Conservation (phyloP, 2,113 vertebrate genomes). For the Coregonus clupeaformis region DNA sequence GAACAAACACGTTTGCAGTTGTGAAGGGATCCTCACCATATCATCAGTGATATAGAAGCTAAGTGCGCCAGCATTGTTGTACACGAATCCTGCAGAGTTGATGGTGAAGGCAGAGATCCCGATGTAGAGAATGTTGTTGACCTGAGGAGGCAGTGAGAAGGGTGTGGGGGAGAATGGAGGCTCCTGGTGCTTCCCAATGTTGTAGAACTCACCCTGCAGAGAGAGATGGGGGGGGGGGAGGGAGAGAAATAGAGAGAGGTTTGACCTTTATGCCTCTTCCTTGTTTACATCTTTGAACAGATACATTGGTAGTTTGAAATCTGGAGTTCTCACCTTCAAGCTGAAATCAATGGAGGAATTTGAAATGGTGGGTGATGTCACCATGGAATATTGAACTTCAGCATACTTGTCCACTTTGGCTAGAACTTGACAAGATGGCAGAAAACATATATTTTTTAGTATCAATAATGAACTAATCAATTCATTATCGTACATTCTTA, state of each 20-base stretch:
- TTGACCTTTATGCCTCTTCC: too few species aligned
- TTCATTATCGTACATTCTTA: neutral
- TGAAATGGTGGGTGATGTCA: conserved; percentile 57
- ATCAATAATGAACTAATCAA: neutral
- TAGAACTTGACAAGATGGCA: conserved; percentile 58
- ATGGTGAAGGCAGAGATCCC: conserved; percentile 69
- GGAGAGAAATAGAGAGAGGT: neutral
- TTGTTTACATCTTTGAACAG: too few species aligned
- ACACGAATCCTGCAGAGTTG: conserved; percentile 76
- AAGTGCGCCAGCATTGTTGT: conserved; percentile 67
- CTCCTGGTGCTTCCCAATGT: conserved; percentile 69
- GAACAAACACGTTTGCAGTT: neutral
- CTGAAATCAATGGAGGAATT: conserved; percentile 56
- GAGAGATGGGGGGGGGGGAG: neutral
- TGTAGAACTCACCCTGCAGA: conserved; percentile 76
- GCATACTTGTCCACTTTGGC: conserved; percentile 71
- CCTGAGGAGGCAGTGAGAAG: conserved; percentile 60
- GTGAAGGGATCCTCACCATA: conserved; percentile 60
- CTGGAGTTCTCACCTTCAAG: conserved; percentile 66
- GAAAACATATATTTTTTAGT: neutral
- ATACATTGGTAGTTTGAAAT: too few species aligned
- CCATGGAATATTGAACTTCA: conserved; percentile 77
- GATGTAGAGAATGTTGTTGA: conserved; percentile 70
- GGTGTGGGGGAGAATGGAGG: conserved; percentile 63
- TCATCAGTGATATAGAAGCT: conserved; percentile 73